These are phyloP conservation scores for Sycobia sp. DNA, from an alignment of 1,140 invertebrate species.

Conservation along the genomic window DNA sequence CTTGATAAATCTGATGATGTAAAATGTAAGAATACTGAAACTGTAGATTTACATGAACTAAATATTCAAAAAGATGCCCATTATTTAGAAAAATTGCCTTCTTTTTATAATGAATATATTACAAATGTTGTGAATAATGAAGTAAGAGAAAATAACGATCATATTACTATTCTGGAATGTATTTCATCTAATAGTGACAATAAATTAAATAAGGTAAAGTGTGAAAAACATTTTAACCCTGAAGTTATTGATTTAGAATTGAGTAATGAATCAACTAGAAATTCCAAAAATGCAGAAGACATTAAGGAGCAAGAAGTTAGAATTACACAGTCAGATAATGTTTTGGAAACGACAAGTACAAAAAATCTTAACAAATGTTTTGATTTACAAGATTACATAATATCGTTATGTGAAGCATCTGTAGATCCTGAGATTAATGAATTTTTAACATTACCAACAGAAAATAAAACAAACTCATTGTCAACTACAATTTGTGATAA, in stretches of 20 bases:
- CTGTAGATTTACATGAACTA: not conserved
- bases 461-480: not conserved
- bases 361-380: not conserved
- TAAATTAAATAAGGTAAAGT: not conserved
- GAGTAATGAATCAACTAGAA: not conserved
- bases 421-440: not conserved
- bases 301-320: not conserved
- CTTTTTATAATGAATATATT: conserved; percentile 1
- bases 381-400: not conserved
- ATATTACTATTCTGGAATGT: not conserved
- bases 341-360: not conserved
- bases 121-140: not conserved
- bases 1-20: not conserved
- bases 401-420: not conserved
- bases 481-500: not conserved
- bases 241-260: not conserved
- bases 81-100: not conserved
- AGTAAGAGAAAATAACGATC: not conserved
- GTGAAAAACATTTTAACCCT: not conserved
- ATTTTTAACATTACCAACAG: not conserved
- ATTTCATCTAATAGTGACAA: not conserved
- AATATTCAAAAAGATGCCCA: conserved; percentile 3
- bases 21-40: not conserved
- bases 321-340: not conserved
- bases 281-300: not conserved